phyloP scores from a whole-genome alignment of 2,113 vertebrate species.

The Balaeniceps rex region DNA sequence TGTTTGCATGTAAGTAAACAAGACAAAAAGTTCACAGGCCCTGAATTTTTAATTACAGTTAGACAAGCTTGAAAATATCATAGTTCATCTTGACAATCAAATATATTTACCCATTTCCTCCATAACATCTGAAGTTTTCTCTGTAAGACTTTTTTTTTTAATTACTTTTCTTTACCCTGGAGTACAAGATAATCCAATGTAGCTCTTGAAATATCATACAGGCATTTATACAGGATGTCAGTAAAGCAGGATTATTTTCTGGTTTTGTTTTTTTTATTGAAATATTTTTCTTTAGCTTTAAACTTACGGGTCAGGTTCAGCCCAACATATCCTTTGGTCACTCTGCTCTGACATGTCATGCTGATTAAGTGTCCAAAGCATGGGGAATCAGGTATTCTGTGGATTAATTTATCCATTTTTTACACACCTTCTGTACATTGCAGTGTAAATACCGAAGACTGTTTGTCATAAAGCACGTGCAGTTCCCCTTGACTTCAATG shows the following conservation, averaged over 20 bases:
- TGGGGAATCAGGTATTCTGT: neutral
- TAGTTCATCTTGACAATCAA: neutral
- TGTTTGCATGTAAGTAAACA: neutral
- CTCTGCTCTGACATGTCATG: neutral
- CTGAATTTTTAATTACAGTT: neutral
- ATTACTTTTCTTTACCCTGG: neutral
- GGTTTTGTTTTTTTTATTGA: neutral
- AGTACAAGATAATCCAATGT: neutral
- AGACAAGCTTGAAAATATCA: neutral
- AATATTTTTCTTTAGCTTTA: neutral
- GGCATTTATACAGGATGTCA: neutral
- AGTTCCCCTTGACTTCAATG: neutral
- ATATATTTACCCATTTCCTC: neutral
- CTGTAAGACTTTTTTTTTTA: neutral
- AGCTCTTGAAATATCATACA: neutral
- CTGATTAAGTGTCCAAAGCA: neutral
- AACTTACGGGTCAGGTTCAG: fast-evolving
- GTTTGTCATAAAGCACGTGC: neutral
- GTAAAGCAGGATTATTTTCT: neutral
- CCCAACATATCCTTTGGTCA: neutral
- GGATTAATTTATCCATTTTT: neutral
- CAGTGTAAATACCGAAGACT: neutral
- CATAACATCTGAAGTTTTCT: neutral
- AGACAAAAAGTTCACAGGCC: neutral
- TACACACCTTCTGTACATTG: neutral